Evolutionary conservation across 1,140 invertebrate genomes (phyloP).

Genomic region (Formica exsecta): DNA sequence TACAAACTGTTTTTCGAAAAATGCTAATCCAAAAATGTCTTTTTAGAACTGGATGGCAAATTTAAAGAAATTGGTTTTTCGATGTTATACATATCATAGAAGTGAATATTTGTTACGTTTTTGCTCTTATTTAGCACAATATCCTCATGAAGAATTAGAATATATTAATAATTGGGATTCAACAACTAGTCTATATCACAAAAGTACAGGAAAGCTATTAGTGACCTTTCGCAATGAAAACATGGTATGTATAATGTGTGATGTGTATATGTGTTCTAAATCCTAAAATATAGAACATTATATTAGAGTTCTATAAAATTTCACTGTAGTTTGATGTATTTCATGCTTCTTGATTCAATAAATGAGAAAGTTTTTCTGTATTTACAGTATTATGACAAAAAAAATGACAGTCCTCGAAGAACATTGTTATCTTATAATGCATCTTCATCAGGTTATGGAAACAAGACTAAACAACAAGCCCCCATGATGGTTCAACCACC

Average conservation of each 20-base stretch:
- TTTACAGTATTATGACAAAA: conserved; percentile 84
- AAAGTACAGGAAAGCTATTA: conserved; percentile 88
- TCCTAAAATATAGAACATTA: too few relatives aligned
- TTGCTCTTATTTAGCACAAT: conserved; percentile 89
- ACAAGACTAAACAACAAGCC: conserved; percentile 81
- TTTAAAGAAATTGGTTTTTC: conserved; percentile 89
- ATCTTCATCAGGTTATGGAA: conserved; percentile 78
- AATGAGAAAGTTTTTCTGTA: conserved; percentile 33
- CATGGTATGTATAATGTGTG: conserved; percentile 84
- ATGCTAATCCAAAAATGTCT: background rate
- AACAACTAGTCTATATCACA: conserved; percentile 90
- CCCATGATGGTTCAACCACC: conserved; percentile 87
- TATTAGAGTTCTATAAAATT: too few relatives aligned
- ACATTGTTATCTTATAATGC: conserved; percentile 79
- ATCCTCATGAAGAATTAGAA: conserved; percentile 88
- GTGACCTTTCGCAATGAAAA: conserved; percentile 93
- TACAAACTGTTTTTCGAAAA: background rate
- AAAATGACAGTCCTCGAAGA: conserved; percentile 79
- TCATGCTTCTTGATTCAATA: background rate
- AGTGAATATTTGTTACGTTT: conserved; percentile 91
- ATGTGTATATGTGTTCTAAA: background rate
- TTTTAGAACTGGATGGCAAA: conserved; percentile 88
- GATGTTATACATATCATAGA: conserved; percentile 91
- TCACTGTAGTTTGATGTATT: background rate
- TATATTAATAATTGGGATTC: conserved; percentile 92